These are phyloP conservation scores for Eristalinus aeneus DNA, from an alignment of 2,888 invertebrate species.

Conservation along the genomic window DNA sequence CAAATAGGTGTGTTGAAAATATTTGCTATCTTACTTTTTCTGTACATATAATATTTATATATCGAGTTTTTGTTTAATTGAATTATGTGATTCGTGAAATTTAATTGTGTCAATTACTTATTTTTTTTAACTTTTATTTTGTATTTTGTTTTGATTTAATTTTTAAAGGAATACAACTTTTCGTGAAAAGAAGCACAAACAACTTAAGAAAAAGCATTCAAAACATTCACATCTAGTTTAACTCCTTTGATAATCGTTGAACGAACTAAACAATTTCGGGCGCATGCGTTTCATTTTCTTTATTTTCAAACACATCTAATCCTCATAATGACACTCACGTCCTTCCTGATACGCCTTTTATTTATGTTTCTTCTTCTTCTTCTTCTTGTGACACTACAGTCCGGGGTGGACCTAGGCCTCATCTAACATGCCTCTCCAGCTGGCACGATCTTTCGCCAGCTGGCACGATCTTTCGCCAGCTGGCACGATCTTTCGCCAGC, in stretches of 20 bases:
- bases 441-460: too few relatives aligned
- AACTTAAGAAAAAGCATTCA: conserved; percentile 32
- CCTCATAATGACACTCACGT: too few relatives aligned
- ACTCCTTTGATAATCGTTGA: conserved; percentile 22
- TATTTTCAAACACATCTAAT: too few relatives aligned
- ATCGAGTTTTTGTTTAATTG: conserved; percentile 7
- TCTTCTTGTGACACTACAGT: too few relatives aligned
- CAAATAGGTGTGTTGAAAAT: conserved; percentile 65
- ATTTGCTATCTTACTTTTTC: conserved; percentile 11
- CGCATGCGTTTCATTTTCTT: conserved; percentile 39
- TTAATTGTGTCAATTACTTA: conserved; percentile 35
- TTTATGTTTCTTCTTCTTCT: too few relatives aligned
- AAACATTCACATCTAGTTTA: conserved; percentile 25
- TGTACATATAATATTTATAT: conserved; percentile 31
- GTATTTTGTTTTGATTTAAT: background rate
- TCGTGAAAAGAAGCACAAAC: conserved; percentile 55
- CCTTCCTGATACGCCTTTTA: too few relatives aligned
- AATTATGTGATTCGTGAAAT: conserved; percentile 26
- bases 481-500: too few relatives aligned
- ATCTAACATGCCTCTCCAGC: too few relatives aligned
- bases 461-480: too few relatives aligned
- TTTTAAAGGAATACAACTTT: background rate
- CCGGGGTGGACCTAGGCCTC: too few relatives aligned
- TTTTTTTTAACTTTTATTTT: background rate
- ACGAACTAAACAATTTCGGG: conserved; percentile 1